phyloP scores from a whole-genome alignment of 2,797 vertebrate species.

The Phrynocephalus vlangalii region DNA sequence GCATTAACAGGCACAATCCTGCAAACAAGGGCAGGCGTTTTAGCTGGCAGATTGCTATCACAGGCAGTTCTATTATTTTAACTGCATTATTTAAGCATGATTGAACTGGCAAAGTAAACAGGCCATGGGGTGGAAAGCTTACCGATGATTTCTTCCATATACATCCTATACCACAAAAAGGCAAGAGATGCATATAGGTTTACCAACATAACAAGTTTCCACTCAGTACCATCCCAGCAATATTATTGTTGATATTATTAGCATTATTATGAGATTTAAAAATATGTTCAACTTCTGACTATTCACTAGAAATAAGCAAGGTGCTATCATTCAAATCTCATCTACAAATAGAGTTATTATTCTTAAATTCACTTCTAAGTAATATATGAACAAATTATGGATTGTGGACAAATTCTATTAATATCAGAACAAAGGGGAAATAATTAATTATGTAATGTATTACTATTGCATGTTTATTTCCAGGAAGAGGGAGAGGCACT shows the following conservation, averaged over 20 bases:
- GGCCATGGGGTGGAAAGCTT: neutral
- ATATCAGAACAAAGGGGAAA: neutral
- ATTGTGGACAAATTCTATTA: neutral
- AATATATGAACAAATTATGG: neutral
- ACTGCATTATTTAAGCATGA: neutral
- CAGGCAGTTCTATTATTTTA: neutral
- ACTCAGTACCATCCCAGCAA: neutral
- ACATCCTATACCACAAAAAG: neutral
- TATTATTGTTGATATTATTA: neutral
- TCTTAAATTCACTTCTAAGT: neutral
- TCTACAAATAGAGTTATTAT: neutral
- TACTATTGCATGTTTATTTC: neutral
- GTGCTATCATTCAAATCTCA: neutral
- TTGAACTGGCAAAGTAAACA: neutral
- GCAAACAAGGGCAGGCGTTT: neutral
- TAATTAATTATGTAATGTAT: neutral
- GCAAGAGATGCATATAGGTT: neutral
- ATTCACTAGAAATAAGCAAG: neutral
- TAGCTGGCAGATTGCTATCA: neutral
- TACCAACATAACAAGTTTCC: neutral
- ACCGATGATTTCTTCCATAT: neutral
- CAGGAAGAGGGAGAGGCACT: neutral
- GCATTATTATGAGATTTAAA: neutral
- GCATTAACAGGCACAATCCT: conserved; percentile 19
- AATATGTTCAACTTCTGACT: neutral